Percentiles rank a stretch among this genome's conserved stretches.
These are phyloP conservation scores for Trachymyrmex septentrionalis DNA, from an alignment of 1,140 invertebrate genomes.

Conservation along the genomic window DNA sequence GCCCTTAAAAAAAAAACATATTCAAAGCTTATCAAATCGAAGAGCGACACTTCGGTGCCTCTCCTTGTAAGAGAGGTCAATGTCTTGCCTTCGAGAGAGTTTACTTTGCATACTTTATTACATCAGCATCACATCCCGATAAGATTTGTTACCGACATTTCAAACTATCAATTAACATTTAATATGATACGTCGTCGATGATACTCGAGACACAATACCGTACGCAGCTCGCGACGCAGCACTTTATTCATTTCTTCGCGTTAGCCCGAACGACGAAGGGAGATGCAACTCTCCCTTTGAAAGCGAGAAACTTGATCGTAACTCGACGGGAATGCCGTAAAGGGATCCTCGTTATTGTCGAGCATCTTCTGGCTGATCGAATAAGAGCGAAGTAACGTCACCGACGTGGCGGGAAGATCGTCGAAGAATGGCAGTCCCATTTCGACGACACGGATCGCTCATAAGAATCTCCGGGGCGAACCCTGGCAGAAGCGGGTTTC, in stretches of 20 bases:
- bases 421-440: constrained; percentile 62
- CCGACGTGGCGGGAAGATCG: constrained; percentile 61
- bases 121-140: constrained; percentile 15
- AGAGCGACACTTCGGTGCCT: no score
- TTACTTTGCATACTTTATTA: constrained; percentile 1
- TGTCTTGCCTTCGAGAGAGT: background rate
- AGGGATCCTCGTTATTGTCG: constrained; percentile 68
- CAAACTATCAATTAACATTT: constrained; percentile 61
- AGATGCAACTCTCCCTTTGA: constrained; percentile 48
- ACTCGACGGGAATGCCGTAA: constrained; percentile 63
- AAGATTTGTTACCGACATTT: constrained; percentile 52
- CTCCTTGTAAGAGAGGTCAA: background rate
- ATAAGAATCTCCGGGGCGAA: constrained; percentile 50
- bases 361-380: constrained; percentile 62
- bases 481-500: constrained; percentile 38
- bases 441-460: constrained; percentile 63
- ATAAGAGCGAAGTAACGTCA: constrained; percentile 71
- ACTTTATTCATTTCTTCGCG: constrained; percentile 56
- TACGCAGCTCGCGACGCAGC: constrained; percentile 43
- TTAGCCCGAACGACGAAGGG: constrained; percentile 36
- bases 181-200: constrained; percentile 42
- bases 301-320: constrained; percentile 66
- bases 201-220: constrained; percentile 37
- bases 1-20: no score
- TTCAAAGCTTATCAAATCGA: no score